Percentiles rank a stretch among this genome's conserved stretches.
phyloP scores from a whole-genome alignment of 2,113 vertebrate genomes.

The Phalacrocorax aristotelis region DNA sequence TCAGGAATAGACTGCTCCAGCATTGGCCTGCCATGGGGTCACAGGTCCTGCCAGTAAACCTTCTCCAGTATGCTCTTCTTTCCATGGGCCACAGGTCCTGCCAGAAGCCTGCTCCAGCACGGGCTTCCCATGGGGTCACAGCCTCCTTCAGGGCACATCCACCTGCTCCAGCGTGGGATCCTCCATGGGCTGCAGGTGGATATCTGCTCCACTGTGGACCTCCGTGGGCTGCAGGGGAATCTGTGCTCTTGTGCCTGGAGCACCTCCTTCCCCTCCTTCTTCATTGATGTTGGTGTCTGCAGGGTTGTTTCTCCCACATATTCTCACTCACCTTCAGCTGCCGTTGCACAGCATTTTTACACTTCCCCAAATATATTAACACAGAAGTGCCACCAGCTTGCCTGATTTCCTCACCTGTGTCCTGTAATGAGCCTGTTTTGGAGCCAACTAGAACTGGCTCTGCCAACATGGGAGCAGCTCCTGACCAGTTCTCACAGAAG shows the following conservation, averaged over 20 bases:
- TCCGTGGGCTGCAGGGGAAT: background rate
- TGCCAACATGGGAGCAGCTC: background rate
- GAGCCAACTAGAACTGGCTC: background rate
- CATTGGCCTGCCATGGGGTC: too few relatives aligned
- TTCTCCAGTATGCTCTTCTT: background rate
- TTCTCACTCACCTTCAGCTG: background rate
- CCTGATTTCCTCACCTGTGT: background rate
- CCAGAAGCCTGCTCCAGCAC: background rate
- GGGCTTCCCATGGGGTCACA: background rate
- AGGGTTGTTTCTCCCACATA: background rate
- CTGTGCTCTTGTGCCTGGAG: background rate
- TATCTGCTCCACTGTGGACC: too few relatives aligned
- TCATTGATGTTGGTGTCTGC: fast-evolving
- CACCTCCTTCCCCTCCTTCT: background rate
- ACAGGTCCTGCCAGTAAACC: background rate
- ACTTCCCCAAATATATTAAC: background rate
- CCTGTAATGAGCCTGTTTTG: background rate
- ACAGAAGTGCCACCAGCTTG: background rate
- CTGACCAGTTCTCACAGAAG: background rate
- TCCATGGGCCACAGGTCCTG: background rate
- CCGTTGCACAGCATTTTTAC: background rate
- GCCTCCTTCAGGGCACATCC: background rate
- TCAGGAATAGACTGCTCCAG: background rate
- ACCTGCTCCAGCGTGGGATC: background rate
- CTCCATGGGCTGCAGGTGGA: background rate